Evolutionary conservation across 2,113 vertebrate species (phyloP).

Genomic region (Chlorodrepanis virens): DNA sequence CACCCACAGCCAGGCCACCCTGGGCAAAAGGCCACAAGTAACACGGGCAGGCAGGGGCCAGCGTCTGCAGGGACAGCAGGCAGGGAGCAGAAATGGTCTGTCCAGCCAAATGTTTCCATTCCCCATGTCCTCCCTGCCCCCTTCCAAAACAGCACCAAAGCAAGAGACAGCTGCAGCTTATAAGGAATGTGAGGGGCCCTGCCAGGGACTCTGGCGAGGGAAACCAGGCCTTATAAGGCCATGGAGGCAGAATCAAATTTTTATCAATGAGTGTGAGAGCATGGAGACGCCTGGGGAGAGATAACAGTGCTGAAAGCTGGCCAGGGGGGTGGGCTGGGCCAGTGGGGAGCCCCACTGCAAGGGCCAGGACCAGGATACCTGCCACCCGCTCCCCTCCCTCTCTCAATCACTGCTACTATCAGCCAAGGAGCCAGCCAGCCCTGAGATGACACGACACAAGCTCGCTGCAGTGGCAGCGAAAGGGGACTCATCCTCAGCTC

Average conservation of each 20-base stretch:
- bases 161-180: slow-evolving; percentile 93
- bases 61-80: background rate
- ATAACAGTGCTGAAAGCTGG: slow-evolving; percentile 29
- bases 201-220: slow-evolving; percentile 85
- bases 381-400: background rate
- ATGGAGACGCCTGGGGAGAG: slow-evolving; percentile 55
- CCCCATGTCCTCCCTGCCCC: slow-evolving; percentile 68
- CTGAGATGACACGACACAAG: rapidly evolving
- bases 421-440: background rate
- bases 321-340: background rate
- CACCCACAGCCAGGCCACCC: background rate
- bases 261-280: slow-evolving; percentile 89
- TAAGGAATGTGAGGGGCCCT: slow-evolving; percentile 93
- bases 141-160: slow-evolving; percentile 78
- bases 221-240: slow-evolving; percentile 98
- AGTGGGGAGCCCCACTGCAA: background rate
- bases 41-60: background rate
- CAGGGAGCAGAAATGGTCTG: slow-evolving; percentile 13
- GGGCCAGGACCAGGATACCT: slow-evolving; percentile 24
- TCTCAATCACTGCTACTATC: background rate
- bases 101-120: slow-evolving; percentile 73
- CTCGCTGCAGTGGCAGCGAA: rapidly evolving
- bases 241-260: slow-evolving; percentile 92
- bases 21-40: background rate
- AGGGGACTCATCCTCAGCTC: background rate